Percentiles rank a stretch among this genome's conserved stretches.
phyloP scores from a whole-genome alignment of 2,797 vertebrate genomes.

The Sciurus carolinensis region DNA sequence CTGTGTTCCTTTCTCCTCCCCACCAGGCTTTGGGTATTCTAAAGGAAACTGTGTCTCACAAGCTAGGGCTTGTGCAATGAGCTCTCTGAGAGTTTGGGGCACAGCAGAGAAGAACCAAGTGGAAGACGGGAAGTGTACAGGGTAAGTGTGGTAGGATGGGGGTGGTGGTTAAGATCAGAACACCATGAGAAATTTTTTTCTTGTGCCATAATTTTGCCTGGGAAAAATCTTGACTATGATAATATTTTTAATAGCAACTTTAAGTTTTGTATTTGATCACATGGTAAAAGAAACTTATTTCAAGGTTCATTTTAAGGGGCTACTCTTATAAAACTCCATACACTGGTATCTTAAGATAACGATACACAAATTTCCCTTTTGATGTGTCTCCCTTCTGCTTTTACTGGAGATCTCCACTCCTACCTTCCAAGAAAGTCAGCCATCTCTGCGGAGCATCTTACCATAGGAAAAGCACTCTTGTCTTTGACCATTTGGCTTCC shows the following conservation, averaged over 20 bases:
- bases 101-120: not conserved
- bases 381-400: not conserved
- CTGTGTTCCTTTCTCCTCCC: too few relatives aligned
- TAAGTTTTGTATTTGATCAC: slow-evolving; percentile 31
- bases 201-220: not conserved
- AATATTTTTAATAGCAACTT: not conserved
- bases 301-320: not conserved
- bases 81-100: not conserved
- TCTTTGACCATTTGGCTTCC: not conserved
- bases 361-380: not conserved
- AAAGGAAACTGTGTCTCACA: not conserved
- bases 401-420: not conserved
- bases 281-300: not conserved
- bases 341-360: not conserved
- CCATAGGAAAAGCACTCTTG: not conserved
- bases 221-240: not conserved
- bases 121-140: not conserved
- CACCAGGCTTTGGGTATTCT: not conserved
- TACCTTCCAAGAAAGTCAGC: slow-evolving; percentile 6
- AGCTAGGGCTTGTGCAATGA: not conserved
- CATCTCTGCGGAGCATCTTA: not conserved
- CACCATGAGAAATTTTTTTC: not conserved
- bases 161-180: not conserved
- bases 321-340: not conserved
- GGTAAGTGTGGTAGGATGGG: not conserved